Percentiles rank a stretch among this genome's conserved stretches.
These are phyloP conservation scores for Leucozona laternaria DNA, from an alignment of 2,888 invertebrate genomes.

Conservation along the genomic window DNA sequence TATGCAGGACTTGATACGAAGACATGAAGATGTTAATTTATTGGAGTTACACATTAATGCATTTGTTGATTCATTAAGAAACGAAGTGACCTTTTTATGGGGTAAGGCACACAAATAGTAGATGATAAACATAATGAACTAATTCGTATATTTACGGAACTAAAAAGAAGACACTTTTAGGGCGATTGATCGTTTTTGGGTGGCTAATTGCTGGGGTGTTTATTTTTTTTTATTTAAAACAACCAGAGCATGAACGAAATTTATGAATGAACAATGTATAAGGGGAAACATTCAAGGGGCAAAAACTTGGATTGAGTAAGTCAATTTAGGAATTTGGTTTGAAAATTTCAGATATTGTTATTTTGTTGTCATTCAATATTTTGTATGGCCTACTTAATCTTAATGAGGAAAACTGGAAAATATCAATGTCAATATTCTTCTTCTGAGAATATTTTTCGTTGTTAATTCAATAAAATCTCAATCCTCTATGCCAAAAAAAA, in stretches of 20 bases:
- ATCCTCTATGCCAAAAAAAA: too few species aligned
- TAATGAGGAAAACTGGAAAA: too few species aligned
- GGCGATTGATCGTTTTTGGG: neutral
- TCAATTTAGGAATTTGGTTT: neutral
- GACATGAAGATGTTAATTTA: neutral
- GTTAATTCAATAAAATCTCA: too few species aligned
- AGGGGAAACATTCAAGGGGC: neutral
- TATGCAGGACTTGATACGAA: too few species aligned
- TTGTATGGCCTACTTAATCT: too few species aligned
- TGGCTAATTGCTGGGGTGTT: neutral
- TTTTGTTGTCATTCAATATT: too few species aligned
- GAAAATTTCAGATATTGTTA: too few species aligned
- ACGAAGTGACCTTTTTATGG: constrained; percentile 59
- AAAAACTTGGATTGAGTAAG: neutral
- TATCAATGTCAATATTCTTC: too few species aligned
- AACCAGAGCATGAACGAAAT: neutral
- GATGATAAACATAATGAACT: constrained; percentile 30
- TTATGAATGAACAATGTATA: neutral
- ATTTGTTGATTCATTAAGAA: constrained; percentile 71
- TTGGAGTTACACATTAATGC: constrained; percentile 51
- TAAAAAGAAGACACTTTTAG: neutral
- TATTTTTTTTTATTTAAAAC: neutral
- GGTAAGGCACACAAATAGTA: constrained; percentile 13
- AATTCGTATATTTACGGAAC: neutral
- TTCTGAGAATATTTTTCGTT: too few species aligned